Base-by-base conservation (phyloP, 64 coral and sea anemone species). In the Astreopora myriophthalma region DNA sequence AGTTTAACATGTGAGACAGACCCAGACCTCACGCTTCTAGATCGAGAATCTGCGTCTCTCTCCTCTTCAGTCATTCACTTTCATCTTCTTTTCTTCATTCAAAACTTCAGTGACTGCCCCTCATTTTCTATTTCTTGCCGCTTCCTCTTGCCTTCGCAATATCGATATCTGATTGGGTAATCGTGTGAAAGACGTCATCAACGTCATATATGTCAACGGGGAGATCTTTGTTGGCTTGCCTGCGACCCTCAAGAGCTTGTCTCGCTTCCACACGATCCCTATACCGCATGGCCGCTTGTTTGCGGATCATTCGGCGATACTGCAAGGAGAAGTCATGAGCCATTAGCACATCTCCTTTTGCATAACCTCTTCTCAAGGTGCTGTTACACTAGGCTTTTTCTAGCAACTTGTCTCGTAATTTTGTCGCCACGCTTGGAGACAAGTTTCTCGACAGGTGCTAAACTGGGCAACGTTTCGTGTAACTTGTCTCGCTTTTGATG, bases 101-200 rank as follows among this genome's bases (percentile, higher is more conserved):
- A 20, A 28, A n/a, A n/a, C n/a, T n/a, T n/a, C n/a, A n/a, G n/a
- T n/a, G n/a, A n/a, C n/a, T n/a, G 51, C 16, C 13, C 16, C 19
- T 34, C 48, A 14, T 49, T 24, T 64, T 33, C 22, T 64, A 33
- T 37, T 19, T 37, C 31, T 37, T 37, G 17, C 16, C 48, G 22
- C 35, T 37, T 34, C 30, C 44, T 20, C 48, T 89, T 14, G 73
- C 39, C 12, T 84, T 88, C 28, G 95, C 83, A 55, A 88, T 91
- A 31, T 99, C 87, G 33, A 99, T 75, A 63, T 99, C 97, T 42
- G 94, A 95, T 75, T 99, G 97, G 40, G 97, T 99, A 64, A 99
- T 69, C 6, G 94, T 96, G 44, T 96, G 94, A 85, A 99, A 99
- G 10, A 99, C 81, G 66, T 99, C 94, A 66, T 99, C 97, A 0